Conservation (phyloP, 2,113 vertebrate genomes). For the Rhea americana region DNA sequence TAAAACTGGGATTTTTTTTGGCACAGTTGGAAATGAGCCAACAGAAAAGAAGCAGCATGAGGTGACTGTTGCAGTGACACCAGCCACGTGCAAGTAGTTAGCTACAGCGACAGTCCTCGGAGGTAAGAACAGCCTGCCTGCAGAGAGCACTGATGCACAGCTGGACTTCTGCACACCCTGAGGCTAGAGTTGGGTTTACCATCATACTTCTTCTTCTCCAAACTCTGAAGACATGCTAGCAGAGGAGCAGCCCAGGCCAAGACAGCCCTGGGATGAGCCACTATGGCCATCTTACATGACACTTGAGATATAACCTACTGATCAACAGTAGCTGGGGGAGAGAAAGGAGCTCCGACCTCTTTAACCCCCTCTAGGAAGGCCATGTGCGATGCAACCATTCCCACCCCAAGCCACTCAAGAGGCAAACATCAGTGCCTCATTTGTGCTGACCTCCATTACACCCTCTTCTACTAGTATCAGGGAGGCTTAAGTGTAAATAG, state of each 20-base stretch:
- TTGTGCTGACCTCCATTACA: not conserved
- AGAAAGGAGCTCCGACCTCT: not conserved
- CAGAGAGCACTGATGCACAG: not conserved
- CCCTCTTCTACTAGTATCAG: not conserved
- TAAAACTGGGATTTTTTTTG: not conserved
- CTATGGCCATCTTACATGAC: not conserved
- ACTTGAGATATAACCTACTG: not conserved
- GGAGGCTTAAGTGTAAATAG: not conserved
- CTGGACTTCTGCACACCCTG: fast-evolving
- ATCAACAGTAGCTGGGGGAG: not conserved
- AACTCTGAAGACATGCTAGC: not conserved
- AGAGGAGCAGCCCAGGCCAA: not conserved
- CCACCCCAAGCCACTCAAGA: not conserved
- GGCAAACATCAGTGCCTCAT: not conserved
- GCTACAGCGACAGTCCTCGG: not conserved
- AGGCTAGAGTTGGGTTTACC: too few relatives aligned
- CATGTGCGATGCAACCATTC: not conserved
- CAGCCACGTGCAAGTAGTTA: too few relatives aligned
- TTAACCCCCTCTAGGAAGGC: not conserved
- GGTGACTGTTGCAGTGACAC: not conserved
- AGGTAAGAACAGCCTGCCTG: not conserved
- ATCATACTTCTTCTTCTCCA: not conserved
- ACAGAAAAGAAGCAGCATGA: not conserved
- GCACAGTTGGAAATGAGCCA: not conserved
- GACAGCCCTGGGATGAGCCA: not conserved